Evolutionary conservation across 2,888 invertebrate species (phyloP), one percentile per base, ranked within the genome.

Genomic region (Noctua fimbriata): DNA sequence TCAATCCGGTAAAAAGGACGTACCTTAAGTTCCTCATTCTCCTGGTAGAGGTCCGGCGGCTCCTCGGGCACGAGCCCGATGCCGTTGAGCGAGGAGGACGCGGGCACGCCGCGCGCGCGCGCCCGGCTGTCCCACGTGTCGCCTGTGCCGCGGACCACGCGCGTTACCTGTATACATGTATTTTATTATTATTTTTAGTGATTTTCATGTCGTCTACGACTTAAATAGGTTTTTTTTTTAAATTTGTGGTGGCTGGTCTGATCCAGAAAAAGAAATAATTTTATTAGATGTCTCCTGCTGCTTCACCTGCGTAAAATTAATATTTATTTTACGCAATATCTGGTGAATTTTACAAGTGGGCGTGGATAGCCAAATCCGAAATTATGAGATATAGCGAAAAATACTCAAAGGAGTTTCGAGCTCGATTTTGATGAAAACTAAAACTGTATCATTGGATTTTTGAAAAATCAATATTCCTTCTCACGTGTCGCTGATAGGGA

Each of bases 91-190:
- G 98, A 98, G 90, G 98, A 98, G 7, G 98, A 98, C 4, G 98
- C 98, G 0, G 98, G 98, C 60, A 98, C 98, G 55, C 98, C 98
- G 32, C 98, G 97, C 0, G 98, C 98, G 75, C 98, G 97, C 0
- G 98, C 98, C 78, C 98, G 97, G 90, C 98, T 98, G 95, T 99
- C 99, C 98, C 98, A 99, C 90, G 98, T 98, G 93, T 99, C 99
- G 47, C 99, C 99, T 87, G 98, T 98, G 18, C 99, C 99, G 86
- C 98, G 97, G 16, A 98, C 96, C 18, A 99, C 98, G 72, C 99
- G 97, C n/a, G 55, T 41, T 24, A 71, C 52, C 55, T 67, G 67
- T n/a, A 0, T 9, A n/a, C 9, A 44, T 7, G 24, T 14, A 6
- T 2, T 14, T 28, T 60, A 60, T 60, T 41, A 24, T 66, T n/a